Evolutionary conservation across 1,140 invertebrate species (phyloP).

Genomic region (Pseudomyrmex cubaensis): DNA sequence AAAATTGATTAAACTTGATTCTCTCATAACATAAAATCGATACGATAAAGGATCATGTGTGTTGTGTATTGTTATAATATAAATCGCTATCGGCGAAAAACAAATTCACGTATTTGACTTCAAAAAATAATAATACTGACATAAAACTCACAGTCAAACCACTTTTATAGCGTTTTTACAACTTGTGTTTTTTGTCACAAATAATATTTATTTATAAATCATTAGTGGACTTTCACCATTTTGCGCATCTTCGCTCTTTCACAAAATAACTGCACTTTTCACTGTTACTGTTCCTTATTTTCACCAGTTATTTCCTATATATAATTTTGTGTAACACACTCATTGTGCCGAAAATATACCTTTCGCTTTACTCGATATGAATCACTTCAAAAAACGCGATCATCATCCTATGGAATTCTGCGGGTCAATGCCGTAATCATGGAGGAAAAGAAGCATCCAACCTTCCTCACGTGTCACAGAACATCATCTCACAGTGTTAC

Average conservation of each 20-base stretch:
- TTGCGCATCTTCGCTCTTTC: not conserved
- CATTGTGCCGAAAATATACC: not conserved
- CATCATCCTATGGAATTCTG: not conserved
- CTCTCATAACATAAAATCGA: slow-evolving; percentile 11
- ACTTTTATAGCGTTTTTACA: not conserved
- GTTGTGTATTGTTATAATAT: no score
- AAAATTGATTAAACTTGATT: slow-evolving; percentile 1
- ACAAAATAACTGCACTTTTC: no score
- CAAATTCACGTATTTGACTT: slow-evolving; percentile 14
- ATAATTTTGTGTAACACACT: not conserved
- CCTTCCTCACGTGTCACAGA: not conserved
- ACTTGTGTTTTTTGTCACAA: not conserved
- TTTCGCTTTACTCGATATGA: not conserved
- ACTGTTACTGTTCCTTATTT: no score
- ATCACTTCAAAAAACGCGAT: slow-evolving; percentile 16
- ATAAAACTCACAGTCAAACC: not conserved
- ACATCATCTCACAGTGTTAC: not conserved
- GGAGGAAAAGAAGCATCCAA: not conserved
- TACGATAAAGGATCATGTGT: slow-evolving; percentile 13
- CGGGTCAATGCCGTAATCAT: not conserved
- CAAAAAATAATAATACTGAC: slow-evolving; percentile 6
- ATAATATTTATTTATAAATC: not conserved
- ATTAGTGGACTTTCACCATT: not conserved
- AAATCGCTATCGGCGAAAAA: not conserved
- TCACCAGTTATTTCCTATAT: no score